Evolutionary conservation across 2,113 vertebrate genomes (phyloP).

Genomic region (Siphamia tubifer): DNA sequence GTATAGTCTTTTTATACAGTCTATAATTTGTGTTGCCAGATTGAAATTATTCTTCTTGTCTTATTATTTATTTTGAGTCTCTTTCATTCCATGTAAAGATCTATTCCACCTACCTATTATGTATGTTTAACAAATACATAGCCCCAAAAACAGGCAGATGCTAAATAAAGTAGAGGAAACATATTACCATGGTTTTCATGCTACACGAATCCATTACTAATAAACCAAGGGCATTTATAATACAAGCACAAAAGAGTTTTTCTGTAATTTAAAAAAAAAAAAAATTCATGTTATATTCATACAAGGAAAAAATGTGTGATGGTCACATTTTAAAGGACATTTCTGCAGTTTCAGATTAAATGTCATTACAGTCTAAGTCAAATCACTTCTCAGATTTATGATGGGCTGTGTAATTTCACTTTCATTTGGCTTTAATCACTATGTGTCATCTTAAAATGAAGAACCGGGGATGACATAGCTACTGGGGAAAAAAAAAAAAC

Average conservation of each 20-base stretch:
- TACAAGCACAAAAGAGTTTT: background rate
- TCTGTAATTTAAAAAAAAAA: background rate
- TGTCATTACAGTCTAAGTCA: background rate
- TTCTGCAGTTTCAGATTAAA: background rate
- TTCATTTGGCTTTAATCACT: conserved; percentile 6
- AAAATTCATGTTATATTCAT: background rate
- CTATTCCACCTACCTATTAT: no score
- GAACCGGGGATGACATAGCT: conserved; percentile 8
- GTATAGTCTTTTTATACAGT: no score
- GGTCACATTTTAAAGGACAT: background rate
- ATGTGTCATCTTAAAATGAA: conserved; percentile 16
- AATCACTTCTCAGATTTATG: conserved; percentile 1
- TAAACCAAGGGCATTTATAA: background rate
- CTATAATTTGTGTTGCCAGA: no score
- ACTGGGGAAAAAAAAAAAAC: conserved; percentile 32
- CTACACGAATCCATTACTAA: background rate
- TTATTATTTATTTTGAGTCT: no score
- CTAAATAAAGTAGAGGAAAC: no score
- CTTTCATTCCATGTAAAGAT: no score
- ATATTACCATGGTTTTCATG: no score
- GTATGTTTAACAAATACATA: no score
- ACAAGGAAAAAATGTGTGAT: background rate
- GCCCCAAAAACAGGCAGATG: no score
- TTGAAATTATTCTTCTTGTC: no score
- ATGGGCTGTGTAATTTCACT: background rate